Base-by-base conservation (phyloP, 2,888 invertebrate genomes). In the Drosophila anomalata region DNA sequence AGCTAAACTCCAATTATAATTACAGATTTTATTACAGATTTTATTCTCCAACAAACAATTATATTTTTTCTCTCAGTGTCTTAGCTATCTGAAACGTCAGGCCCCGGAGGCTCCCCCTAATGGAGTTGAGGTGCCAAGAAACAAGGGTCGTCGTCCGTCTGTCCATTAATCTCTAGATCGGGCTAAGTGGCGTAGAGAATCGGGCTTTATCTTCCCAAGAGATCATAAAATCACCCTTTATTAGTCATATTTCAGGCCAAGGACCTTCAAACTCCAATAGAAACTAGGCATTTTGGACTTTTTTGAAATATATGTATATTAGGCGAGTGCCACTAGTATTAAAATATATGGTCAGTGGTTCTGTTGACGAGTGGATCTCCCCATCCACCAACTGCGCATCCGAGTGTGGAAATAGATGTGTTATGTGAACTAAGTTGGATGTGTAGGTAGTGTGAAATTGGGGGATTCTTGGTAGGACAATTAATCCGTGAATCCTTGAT, bases 111-210 rank as follows among this genome's bases (percentile, higher is more conserved):
- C 59, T 39, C 44, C 46, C 33, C 51, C 33, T 50, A 63, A 62
- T 50, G 42, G 62, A 44, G 33, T 26, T 36, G 14, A 33, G 63
- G 41, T 61, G 61, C 44, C 52, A 61, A 53, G 52, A 48, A 53
- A 47, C 60, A 22, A 41, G 46, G 22, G 14, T 22, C 29, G 5
- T 12, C n/a, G 33, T n/a, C n/a, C n/a, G 33, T n/a, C n/a, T 24
- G 2, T 17, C 39, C 47, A 61, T 61, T 61, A 61, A 61, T 61
- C 61, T 61, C 24, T 41, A 17, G 61, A 61, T 61, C 61, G 14
- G 47, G 47, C n/a, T 41, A 61, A 61, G 61, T 61, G 61, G 61
- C 20, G 41, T 17, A 42, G 29, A 12, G 61, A 61, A 48, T 48
- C 31, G 8, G 17, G 22, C 17, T 3, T 36, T 60, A 60, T 60